Conservation (phyloP, 2,888 invertebrate genomes). For the Leucozona laternaria region DNA sequence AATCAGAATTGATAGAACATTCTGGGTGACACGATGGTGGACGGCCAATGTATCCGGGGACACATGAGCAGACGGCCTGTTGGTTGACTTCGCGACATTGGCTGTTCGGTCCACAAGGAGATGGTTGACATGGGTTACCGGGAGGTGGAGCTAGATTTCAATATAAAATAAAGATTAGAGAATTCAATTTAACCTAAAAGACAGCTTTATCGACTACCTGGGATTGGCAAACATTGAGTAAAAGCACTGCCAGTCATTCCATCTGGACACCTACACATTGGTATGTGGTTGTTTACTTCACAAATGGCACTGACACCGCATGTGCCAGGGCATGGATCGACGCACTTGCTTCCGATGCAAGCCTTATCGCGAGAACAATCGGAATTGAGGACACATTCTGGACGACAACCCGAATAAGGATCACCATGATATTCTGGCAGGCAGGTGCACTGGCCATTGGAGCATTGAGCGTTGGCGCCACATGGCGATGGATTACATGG, state of each 20-base stretch:
- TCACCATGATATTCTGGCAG: slow-evolving; percentile 87
- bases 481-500: slow-evolving; percentile 91
- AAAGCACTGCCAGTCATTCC: slow-evolving; percentile 90
- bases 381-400: slow-evolving; percentile 91
- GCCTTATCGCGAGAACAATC: slow-evolving; percentile 90
- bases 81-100: slow-evolving; percentile 88
- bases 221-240: slow-evolving; percentile 85
- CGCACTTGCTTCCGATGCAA: slow-evolving; percentile 90
- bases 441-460: slow-evolving; percentile 88
- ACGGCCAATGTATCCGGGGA: slow-evolving; percentile 88
- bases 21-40: slow-evolving; percentile 91
- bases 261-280: slow-evolving; percentile 88
- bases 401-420: slow-evolving; percentile 89
- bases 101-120: slow-evolving; percentile 92
- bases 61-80: slow-evolving; percentile 89
- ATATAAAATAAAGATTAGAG: background rate
- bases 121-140: slow-evolving; percentile 87
- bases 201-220: slow-evolving; percentile 84
- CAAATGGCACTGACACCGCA: slow-evolving; percentile 91
- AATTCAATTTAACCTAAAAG: background rate
- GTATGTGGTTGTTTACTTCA: slow-evolving; percentile 89
- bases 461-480: slow-evolving; percentile 90
- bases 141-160: slow-evolving; percentile 76
- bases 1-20: slow-evolving; percentile 90
- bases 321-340: slow-evolving; percentile 91